Conservation (phyloP, 2,888 invertebrate genomes). For the Caenorhabditis panamensis region DNA sequence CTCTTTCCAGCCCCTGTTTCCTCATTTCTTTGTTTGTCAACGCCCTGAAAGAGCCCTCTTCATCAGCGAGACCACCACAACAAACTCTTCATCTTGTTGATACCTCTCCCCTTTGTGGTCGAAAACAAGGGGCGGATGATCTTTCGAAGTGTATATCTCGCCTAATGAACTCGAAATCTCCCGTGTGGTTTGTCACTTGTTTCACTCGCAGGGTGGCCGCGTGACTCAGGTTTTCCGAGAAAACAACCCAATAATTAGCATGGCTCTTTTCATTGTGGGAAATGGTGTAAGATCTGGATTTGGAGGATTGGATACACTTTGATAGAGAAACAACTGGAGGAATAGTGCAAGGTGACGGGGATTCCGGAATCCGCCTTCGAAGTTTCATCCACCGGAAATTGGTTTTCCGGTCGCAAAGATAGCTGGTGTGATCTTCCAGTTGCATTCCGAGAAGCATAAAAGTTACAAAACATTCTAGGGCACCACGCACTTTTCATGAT, state of each 20-base stretch:
- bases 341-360: not conserved
- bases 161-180: not conserved
- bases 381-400: not conserved
- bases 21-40: conserved; percentile 8
- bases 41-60: conserved; percentile 14
- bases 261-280: not conserved
- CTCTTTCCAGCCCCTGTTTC: too few species aligned
- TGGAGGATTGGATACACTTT: not conserved
- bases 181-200: not conserved
- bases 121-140: not conserved
- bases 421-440: too few species aligned
- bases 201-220: not conserved
- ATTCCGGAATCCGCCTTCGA: not conserved
- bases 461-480: too few species aligned
- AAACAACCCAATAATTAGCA: not conserved
- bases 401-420: not conserved
- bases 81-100: conserved; percentile 13
- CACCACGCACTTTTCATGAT: too few species aligned
- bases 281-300: not conserved
- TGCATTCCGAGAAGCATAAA: too few species aligned
- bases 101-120: not conserved
- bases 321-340: not conserved
- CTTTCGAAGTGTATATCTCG: not conserved
- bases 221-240: not conserved
- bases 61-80: not conserved